Evolutionary conservation across 2,113 vertebrate species (phyloP).

Genomic region (Origma solitaria): DNA sequence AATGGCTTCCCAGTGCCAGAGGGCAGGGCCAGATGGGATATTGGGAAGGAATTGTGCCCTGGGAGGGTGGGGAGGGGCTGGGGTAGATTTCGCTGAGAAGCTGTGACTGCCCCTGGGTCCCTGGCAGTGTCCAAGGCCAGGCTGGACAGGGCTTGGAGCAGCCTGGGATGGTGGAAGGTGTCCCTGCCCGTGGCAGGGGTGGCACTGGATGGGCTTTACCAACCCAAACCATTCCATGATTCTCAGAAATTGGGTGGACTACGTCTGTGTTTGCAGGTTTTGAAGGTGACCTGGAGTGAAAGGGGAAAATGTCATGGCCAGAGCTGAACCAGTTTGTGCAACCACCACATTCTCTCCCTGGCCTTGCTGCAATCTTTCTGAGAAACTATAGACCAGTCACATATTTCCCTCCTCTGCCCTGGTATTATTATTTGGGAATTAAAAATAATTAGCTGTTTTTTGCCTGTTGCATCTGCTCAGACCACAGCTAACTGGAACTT

Average conservation of each 20-base stretch:
- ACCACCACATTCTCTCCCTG: not conserved
- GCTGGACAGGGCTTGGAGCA: rapidly evolving
- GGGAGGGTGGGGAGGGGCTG: rapidly evolving
- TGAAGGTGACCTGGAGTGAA: not conserved
- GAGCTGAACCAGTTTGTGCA: not conserved
- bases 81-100: not conserved
- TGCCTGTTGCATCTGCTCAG: slow-evolving; percentile 19
- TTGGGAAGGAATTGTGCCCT: not conserved
- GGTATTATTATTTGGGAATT: not conserved
- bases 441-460: slow-evolving; percentile 28
- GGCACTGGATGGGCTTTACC: not conserved
- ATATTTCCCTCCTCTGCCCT: not conserved
- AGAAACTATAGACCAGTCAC: not conserved
- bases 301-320: not conserved
- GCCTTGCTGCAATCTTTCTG: not conserved
- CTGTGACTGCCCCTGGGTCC: not conserved
- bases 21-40: rapidly evolving
- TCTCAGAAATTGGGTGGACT: not conserved
- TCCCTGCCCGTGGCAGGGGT: not conserved
- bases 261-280: not conserved
- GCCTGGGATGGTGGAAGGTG: rapidly evolving
- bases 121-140: not conserved
- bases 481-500: slow-evolving; percentile 7
- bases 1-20: not conserved
- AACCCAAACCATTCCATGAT: not conserved